These are phyloP conservation scores for Osmerus eperlanus DNA, from an alignment of 2,113 vertebrate genomes.

Conservation along the genomic window DNA sequence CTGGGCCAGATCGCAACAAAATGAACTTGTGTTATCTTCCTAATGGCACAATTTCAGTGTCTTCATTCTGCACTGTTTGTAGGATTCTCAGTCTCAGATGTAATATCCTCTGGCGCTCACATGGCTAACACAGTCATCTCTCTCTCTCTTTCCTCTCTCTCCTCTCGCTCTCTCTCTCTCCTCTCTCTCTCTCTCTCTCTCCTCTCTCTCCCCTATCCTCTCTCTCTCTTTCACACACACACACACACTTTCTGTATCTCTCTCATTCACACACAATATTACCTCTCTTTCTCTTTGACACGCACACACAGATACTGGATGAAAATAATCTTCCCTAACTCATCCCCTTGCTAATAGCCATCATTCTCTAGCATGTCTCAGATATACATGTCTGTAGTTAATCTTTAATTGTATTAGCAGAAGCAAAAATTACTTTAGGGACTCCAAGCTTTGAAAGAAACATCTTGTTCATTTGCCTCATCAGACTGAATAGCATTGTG, in stretches of 20 bases:
- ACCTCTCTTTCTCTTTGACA: too few relatives aligned
- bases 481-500: not conserved
- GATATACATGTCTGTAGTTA: constrained; percentile 9
- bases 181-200: not conserved
- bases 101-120: constrained; percentile 1
- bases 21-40: not conserved
- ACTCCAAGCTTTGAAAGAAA: constrained; percentile 10
- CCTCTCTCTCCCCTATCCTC: not conserved
- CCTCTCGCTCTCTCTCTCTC: not conserved
- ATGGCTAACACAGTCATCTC: not conserved
- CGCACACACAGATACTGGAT: too few relatives aligned
- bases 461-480: constrained; percentile 7
- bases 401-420: constrained; percentile 25
- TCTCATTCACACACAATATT: too few relatives aligned
- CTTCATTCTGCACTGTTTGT: constrained; percentile 1
- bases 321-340: not conserved
- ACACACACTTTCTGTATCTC: not conserved
- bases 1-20: too few relatives aligned
- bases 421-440: constrained; percentile 18
- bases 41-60: not conserved
- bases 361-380: constrained; percentile 4
- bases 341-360: not conserved
- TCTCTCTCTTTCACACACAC: not conserved
- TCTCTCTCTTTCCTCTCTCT: not conserved
- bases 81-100: not conserved